These are phyloP conservation scores for Sepiola atlantica DNA, from an alignment of 2,888 invertebrate genomes.

Conservation along the genomic window DNA sequence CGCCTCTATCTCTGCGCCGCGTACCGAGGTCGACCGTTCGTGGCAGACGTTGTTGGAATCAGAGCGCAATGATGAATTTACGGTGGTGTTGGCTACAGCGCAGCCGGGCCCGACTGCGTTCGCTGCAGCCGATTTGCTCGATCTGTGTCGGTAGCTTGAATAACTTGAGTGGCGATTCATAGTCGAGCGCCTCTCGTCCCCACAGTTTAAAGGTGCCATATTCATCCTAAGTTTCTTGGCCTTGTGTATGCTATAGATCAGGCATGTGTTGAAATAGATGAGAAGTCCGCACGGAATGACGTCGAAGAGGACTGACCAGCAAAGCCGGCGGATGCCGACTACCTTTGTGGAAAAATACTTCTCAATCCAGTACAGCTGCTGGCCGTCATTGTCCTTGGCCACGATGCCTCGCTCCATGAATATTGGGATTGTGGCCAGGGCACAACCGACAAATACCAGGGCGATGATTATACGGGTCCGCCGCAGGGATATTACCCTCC, in stretches of 20 bases:
- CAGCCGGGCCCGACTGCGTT: slow-evolving; percentile 37
- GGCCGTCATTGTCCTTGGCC: slow-evolving; percentile 54
- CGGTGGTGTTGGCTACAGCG: slow-evolving; percentile 50
- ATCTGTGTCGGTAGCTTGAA: slow-evolving; percentile 53
- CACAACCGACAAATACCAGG: slow-evolving; percentile 61
- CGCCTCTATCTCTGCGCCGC: neutral
- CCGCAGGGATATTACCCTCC: slow-evolving; percentile 68
- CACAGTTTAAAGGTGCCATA: slow-evolving; percentile 60
- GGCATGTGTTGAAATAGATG: slow-evolving; percentile 69
- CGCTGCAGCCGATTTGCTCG: slow-evolving; percentile 48
- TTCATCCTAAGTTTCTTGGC: slow-evolving; percentile 64
- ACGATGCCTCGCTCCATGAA: slow-evolving; percentile 62
- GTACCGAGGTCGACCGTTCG: neutral
- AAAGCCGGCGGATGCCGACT: slow-evolving; percentile 58
- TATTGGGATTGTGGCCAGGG: slow-evolving; percentile 63
- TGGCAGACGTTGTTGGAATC: neutral
- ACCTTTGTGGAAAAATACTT: slow-evolving; percentile 55
- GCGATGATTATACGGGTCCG: slow-evolving; percentile 67
- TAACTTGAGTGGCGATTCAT: neutral
- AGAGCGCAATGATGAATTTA: slow-evolving; percentile 44
- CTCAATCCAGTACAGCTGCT: slow-evolving; percentile 55
- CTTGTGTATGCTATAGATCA: slow-evolving; percentile 64
- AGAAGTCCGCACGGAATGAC: slow-evolving; percentile 70
- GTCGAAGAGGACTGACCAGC: slow-evolving; percentile 69
- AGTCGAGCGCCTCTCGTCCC: slow-evolving; percentile 40